phyloP scores from a whole-genome alignment of 2,888 invertebrate genomes.

The Leptodirus hochenwartii region DNA sequence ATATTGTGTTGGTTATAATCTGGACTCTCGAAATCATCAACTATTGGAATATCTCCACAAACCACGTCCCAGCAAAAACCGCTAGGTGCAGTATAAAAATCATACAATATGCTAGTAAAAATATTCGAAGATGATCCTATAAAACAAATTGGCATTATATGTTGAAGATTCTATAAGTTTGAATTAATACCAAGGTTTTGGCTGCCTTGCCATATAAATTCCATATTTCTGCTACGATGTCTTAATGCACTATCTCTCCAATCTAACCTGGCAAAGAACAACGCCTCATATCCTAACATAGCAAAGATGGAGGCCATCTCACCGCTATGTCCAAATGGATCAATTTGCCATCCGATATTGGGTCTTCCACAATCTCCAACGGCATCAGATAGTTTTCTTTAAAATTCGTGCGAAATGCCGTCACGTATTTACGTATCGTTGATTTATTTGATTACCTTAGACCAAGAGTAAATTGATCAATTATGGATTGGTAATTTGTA shows the following conservation, averaged over 20 bases:
- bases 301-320: constrained; percentile 58
- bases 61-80: constrained; percentile 59
- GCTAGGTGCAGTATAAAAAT: constrained; percentile 46
- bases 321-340: constrained; percentile 63
- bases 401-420: constrained; percentile 32
- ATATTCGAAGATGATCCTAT: constrained; percentile 13
- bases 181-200: constrained; percentile 37
- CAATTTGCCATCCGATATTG: constrained; percentile 68
- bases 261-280: constrained; percentile 68
- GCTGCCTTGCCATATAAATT: constrained; percentile 64
- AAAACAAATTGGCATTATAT: constrained; percentile 6
- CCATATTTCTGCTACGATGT: constrained; percentile 37
- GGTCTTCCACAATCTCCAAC: constrained; percentile 59
- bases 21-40: constrained; percentile 34
- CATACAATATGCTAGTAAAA: constrained; percentile 45
- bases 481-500: constrained; percentile 45
- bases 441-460: constrained; percentile 28
- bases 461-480: constrained; percentile 55
- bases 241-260: constrained; percentile 54
- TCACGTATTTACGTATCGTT: background rate
- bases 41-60: constrained; percentile 31
- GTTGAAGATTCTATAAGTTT: constrained; percentile 1
- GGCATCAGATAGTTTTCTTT: constrained; percentile 45
- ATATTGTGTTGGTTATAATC: constrained; percentile 44
- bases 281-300: constrained; percentile 69